These are phyloP conservation scores for Drosophila limbata DNA, from an alignment of 2,888 invertebrate species.

Conservation along the genomic window DNA sequence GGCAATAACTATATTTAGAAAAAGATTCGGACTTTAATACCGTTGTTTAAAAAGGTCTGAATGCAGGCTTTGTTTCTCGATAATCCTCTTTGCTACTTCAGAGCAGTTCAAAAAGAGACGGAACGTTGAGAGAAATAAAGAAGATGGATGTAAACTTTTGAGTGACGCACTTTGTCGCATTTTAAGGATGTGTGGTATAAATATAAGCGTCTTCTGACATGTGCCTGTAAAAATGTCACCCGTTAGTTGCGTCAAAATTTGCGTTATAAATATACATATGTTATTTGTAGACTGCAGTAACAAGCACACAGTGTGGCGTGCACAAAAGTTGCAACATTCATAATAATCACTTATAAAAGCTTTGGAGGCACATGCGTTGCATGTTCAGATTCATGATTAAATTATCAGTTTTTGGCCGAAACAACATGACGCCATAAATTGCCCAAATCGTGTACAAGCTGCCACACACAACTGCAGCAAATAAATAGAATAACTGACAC, in stretches of 20 bases:
- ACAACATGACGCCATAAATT: constrained; percentile 35
- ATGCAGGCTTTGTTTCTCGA: neutral
- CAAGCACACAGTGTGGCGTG: constrained; percentile 17
- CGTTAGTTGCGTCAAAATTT: too few species aligned
- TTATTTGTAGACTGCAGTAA: too few species aligned
- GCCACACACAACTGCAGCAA: constrained; percentile 28
- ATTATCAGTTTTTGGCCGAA: constrained; percentile 42
- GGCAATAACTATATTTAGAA: neutral
- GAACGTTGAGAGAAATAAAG: neutral
- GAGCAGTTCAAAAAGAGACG: neutral
- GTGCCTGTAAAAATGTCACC: constrained; percentile 22
- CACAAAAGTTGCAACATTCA: constrained; percentile 37
- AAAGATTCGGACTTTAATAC: neutral
- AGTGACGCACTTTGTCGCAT: constrained; percentile 11
- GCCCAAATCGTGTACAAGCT: constrained; percentile 33
- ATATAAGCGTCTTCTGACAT: constrained; percentile 8
- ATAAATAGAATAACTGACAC: constrained; percentile 53
- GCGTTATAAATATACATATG: too few species aligned
- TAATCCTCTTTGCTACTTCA: neutral
- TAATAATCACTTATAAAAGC: constrained; percentile 44
- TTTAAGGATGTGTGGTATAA: neutral
- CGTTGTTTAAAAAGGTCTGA: neutral
- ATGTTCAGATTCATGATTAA: constrained; percentile 66
- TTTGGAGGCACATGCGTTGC: constrained; percentile 59
- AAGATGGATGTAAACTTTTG: neutral